These are phyloP conservation scores for Lethenteron camtschaticum DNA, from an alignment of 2,113 vertebrate species.

Conservation along the genomic window DNA sequence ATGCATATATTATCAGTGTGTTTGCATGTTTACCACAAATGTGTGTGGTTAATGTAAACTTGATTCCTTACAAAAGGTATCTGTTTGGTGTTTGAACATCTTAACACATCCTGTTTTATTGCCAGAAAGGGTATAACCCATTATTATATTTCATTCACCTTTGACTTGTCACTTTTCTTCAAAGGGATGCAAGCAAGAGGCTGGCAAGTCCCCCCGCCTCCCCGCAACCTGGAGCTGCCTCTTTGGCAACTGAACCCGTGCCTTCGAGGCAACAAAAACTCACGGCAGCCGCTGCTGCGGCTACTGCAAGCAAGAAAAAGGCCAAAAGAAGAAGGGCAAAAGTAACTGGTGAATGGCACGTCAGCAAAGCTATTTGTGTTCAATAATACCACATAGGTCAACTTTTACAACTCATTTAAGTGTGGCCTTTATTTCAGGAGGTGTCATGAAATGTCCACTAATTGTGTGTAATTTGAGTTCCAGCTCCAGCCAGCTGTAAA, in stretches of 20 bases:
- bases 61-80: not conserved
- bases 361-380: no score
- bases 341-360: no score
- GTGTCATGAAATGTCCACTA: no score
- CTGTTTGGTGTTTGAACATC: not conserved
- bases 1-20: not conserved
- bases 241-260: not conserved
- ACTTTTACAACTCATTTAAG: no score
- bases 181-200: not conserved
- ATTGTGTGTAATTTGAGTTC: no score
- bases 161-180: not conserved
- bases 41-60: not conserved
- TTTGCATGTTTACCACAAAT: not conserved
- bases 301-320: conserved; percentile 5
- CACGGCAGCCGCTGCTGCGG: not conserved
- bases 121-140: not conserved
- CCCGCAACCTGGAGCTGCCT: conserved; percentile 3
- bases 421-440: no score
- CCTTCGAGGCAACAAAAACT: not conserved
- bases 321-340: conserved; percentile 3
- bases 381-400: no score
- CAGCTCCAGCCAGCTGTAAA: no score
- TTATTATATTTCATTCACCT: not conserved
- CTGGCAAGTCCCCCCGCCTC: conserved; percentile 3
- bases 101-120: not conserved